Conservation (phyloP, 2,113 vertebrate species). For the Cheilinus undulatus region DNA sequence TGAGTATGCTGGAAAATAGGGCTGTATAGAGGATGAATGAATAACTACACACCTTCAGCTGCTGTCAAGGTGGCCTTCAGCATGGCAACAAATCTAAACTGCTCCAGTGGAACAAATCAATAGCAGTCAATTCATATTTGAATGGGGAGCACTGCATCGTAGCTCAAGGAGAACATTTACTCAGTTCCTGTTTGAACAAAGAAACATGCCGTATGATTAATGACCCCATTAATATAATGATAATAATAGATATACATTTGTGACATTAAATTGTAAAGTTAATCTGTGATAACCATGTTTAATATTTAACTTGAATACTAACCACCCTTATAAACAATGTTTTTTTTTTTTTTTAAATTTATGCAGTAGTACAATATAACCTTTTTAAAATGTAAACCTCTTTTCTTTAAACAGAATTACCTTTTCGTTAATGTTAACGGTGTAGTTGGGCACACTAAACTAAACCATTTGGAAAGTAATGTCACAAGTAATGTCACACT, state of each 20-base stretch:
- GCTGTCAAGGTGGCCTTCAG: constrained; percentile 40
- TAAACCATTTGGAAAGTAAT: too few species aligned
- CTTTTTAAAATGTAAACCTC: too few species aligned
- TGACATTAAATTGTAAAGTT: too few species aligned
- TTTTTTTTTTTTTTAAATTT: too few species aligned
- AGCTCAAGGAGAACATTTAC: not conserved
- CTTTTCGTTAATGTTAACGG: too few species aligned
- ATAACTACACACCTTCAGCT: constrained; percentile 10
- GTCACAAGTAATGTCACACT: too few species aligned
- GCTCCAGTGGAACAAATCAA: not conserved
- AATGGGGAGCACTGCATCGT: not conserved
- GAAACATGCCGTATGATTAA: not conserved
- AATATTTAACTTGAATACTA: too few species aligned
- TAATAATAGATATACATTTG: not conserved
- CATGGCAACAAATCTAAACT: not conserved
- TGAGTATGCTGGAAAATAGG: constrained; percentile 3
- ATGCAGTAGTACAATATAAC: too few species aligned
- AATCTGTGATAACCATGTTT: too few species aligned
- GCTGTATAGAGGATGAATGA: constrained; percentile 13
- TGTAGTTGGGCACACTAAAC: too few species aligned
- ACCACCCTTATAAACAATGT: too few species aligned
- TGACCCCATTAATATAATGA: not conserved
- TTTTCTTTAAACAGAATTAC: too few species aligned
- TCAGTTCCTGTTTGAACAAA: not conserved
- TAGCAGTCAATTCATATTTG: not conserved